A percentile compares a stretch with the other conserved stretches of the same genome.
Conservation (phyloP, 2,113 vertebrate species). For the Macrotis lagotis region DNA sequence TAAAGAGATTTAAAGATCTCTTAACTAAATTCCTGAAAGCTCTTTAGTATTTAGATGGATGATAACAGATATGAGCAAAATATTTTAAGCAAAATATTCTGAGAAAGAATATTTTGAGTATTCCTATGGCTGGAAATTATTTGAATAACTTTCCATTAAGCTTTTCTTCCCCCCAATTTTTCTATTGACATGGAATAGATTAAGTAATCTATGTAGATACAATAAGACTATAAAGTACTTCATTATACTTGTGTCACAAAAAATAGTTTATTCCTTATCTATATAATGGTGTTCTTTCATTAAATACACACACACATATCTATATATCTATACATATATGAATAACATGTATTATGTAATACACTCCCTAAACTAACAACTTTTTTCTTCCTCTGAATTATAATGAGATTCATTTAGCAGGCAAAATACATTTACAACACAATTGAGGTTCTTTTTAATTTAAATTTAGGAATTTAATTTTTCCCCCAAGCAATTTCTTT, state of each 20-base stretch:
- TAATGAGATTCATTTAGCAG: neutral
- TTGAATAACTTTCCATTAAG: slow-evolving; percentile 22
- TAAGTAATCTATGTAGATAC: neutral
- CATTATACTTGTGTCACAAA: no score
- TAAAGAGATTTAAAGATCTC: neutral
- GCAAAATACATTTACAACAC: neutral
- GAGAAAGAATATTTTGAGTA: neutral
- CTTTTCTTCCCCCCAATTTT: neutral
- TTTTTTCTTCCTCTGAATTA: neutral
- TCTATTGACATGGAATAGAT: neutral
- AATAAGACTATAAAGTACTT: neutral
- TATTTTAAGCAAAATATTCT: no score
- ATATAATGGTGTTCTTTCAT: no score
- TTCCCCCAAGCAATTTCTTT: neutral
- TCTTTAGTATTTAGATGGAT: slow-evolving; percentile 3
- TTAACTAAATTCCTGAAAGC: slow-evolving; percentile 14
- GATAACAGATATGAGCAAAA: no score
- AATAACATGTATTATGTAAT: neutral
- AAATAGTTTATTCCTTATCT: no score
- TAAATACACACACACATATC: neutral
- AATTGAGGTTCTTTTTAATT: neutral
- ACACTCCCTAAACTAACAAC: neutral
- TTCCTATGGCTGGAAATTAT: slow-evolving; percentile 15
- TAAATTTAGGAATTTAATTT: neutral
- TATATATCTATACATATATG: no score